Evolutionary conservation across 1,140 invertebrate genomes (phyloP), one percentile per base, ranked within the genome.

Genomic region (Drosophila arizonae): DNA sequence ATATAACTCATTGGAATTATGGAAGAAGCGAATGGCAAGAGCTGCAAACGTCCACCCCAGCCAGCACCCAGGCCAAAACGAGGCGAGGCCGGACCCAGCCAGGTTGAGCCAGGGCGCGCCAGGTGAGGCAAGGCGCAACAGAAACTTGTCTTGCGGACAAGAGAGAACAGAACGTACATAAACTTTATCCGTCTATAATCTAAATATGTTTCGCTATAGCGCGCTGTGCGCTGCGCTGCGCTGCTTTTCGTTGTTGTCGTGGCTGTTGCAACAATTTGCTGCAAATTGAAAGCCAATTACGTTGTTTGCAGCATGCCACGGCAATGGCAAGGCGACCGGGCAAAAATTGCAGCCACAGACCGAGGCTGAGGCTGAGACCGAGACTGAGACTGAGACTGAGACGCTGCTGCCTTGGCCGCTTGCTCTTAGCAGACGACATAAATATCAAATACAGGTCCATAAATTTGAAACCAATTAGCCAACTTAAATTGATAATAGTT

Each of bases 401-500:
- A 3, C 15, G 26, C 45, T 11, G 43, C 51, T 39, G 50, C 17
- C 30, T 21, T 50, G 51, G 61, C 67, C 70, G 71, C 64, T 58
- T 36, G 48, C 67, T 39, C 68, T 57, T 24, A 55, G 70, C 72
- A 88, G 77, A 84, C 88, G 87, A 88, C 88, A 90, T 90, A 90
- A 90, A 90, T 90, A 90, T 90, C 87, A 90, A 90, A 90, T 87
- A 90, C 87, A 90, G 87, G 87, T 90, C 87, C 87, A 90, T 90
- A 90, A 90, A 90, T 90, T 90, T 87, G 87, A 90, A 90, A 90
- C 87, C 87, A 90, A 90, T 90, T 90, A 90, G 87, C 87, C 87
- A 90, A 90, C 87, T 90, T 90, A 90, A 90, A 90, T 90, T 90
- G 87, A 90, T 90, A 90, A 90, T 90, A 90, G 77, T 84, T 77